Conservation (phyloP, 2,888 invertebrate species). For the Conomelus anceps region DNA sequence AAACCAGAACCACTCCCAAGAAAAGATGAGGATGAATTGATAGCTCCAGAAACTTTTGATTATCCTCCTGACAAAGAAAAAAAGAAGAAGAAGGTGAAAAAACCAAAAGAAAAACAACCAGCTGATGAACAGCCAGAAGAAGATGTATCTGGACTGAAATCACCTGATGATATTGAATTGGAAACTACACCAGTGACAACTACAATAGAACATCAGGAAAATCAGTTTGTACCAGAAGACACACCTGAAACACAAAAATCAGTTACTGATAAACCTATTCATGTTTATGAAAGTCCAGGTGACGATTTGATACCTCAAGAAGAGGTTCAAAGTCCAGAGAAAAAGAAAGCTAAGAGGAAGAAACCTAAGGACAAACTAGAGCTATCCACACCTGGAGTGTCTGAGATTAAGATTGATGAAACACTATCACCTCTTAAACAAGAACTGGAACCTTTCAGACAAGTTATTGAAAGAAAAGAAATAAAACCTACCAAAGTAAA, state of each 20-base stretch:
- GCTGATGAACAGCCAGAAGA: not conserved
- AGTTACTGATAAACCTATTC: not conserved
- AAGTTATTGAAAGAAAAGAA: conserved; percentile 27
- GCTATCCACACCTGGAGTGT: not conserved
- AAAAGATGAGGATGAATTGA: conserved; percentile 35
- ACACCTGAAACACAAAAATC: not conserved
- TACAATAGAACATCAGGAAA: not conserved
- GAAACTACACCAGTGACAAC: not conserved
- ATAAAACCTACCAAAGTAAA: conserved; percentile 29
- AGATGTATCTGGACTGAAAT: too few relatives aligned
- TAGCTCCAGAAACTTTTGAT: conserved; percentile 34
- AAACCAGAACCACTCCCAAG: conserved; percentile 37
- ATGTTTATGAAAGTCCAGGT: not conserved
- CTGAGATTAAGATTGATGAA: not conserved
- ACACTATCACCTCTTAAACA: not conserved
- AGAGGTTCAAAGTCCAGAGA: not conserved
- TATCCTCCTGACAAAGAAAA: conserved; percentile 20
- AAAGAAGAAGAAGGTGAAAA: conserved; percentile 24
- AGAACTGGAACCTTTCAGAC: conserved; percentile 7
- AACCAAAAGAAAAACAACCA: conserved; percentile 15
- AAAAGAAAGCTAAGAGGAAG: not conserved
- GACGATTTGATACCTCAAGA: conserved; percentile 1
- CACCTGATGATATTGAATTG: not conserved
- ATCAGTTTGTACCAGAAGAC: not conserved
- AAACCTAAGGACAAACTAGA: conserved; percentile 1